phyloP scores from a whole-genome alignment of 2,113 vertebrate species.

The Lipotes vexillifer region DNA sequence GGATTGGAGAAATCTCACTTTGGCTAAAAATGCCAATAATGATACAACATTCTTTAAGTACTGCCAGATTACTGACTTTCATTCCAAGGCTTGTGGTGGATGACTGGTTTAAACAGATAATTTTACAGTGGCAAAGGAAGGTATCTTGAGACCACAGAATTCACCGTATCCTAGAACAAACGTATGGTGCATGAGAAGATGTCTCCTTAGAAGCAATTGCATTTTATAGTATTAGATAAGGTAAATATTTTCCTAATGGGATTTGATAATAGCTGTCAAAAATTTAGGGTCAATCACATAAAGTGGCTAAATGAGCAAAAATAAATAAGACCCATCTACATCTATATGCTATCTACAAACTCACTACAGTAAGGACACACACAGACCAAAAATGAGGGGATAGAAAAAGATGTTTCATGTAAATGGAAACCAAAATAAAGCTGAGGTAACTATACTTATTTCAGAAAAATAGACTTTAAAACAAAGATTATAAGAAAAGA shows the following conservation, averaged over 20 bases:
- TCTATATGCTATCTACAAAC: neutral
- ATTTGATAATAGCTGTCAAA: neutral
- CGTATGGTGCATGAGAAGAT: neutral
- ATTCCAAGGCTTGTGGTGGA: conserved; percentile 36
- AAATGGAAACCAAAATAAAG: neutral
- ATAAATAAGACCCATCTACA: too few species aligned
- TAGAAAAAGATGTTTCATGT: neutral
- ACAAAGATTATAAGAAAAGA: neutral
- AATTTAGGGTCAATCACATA: neutral
- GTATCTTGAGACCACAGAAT: conserved; percentile 20
- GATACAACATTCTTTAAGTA: conserved; percentile 52
- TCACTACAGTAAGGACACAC: neutral
- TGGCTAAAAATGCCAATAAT: conserved; percentile 44
- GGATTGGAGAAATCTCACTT: conserved; percentile 61
- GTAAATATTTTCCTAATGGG: neutral
- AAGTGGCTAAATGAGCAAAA: neutral
- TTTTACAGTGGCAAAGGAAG: neutral
- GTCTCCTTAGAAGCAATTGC: neutral
- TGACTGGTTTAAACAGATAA: neutral
- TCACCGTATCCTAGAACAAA: conserved; percentile 29
- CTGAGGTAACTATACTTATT: neutral
- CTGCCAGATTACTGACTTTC: neutral
- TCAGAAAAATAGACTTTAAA: neutral
- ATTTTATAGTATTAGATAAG: neutral
- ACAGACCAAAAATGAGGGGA: neutral